Percentiles rank a stretch among this genome's conserved stretches.
phyloP scores from a whole-genome alignment of 1,140 invertebrate genomes.

The Drosophila nigromelanica region DNA sequence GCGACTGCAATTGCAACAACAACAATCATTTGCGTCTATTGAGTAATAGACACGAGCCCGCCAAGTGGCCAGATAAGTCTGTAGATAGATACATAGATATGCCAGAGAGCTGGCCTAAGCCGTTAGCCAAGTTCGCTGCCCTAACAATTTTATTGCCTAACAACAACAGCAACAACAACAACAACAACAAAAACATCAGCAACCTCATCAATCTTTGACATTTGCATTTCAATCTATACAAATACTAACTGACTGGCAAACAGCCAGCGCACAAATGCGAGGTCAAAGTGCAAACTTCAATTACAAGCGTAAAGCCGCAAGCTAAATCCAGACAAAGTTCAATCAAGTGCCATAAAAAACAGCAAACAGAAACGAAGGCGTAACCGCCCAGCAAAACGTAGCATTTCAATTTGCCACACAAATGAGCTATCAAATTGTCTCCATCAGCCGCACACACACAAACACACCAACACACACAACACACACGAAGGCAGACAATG shows the following conservation, averaged over 20 bases:
- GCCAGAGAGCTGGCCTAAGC: background rate
- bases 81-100: too few relatives aligned
- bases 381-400: slow-evolving; percentile 10
- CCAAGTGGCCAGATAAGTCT: slow-evolving; percentile 14
- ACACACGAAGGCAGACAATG: background rate
- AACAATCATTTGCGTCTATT: slow-evolving; percentile 38
- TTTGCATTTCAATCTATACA: slow-evolving; percentile 22
- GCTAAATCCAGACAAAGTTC: slow-evolving; percentile 16
- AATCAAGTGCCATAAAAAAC: slow-evolving; percentile 7
- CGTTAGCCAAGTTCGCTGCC: slow-evolving; percentile 23
- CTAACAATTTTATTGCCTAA: slow-evolving; percentile 11
- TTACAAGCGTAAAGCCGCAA: slow-evolving; percentile 1
- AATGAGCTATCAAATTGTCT: slow-evolving; percentile 31
- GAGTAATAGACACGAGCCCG: slow-evolving; percentile 45
- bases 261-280: background rate
- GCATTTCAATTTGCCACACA: slow-evolving; percentile 33
- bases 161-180: background rate
- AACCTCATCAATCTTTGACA: slow-evolving; percentile 27
- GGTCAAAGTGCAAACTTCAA: slow-evolving; percentile 30
- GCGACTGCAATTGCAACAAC: slow-evolving; percentile 46
- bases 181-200: background rate
- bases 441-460: background rate
- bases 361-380: background rate
- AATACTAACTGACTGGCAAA: slow-evolving; percentile 3
- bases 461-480: background rate